A percentile compares a stretch with the other conserved stretches of the same genome.
Conservation (phyloP, 2,888 invertebrate genomes). For the Euplexia lucipara region DNA sequence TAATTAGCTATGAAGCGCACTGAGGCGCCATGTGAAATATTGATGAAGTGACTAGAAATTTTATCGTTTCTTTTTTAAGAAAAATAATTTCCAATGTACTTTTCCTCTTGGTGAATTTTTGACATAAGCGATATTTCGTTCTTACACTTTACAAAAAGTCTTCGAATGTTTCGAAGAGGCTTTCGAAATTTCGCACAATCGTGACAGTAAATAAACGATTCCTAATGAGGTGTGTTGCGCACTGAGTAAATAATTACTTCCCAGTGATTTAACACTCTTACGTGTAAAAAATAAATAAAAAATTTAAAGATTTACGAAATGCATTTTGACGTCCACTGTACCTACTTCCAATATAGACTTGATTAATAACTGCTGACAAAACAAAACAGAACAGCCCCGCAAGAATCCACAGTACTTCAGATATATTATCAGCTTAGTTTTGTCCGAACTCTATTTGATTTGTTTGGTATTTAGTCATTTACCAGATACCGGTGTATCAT, state of each 20-base stretch:
- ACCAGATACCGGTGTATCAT: neutral
- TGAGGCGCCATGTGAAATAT: conserved; percentile 10
- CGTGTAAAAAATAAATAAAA: conserved; percentile 28
- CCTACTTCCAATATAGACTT: conserved; percentile 33
- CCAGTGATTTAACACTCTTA: conserved; percentile 38
- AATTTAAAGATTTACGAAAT: conserved; percentile 35
- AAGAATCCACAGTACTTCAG: too few relatives aligned
- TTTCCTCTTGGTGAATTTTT: neutral
- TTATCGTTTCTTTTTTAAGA: neutral
- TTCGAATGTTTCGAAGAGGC: conserved; percentile 22
- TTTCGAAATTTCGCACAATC: conserved; percentile 44
- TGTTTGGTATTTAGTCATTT: neutral
- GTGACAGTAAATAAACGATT: conserved; percentile 42
- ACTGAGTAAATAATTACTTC: conserved; percentile 45
- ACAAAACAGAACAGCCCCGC: too few relatives aligned
- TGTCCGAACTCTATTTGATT: neutral
- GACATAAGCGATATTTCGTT: neutral
- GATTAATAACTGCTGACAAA: conserved; percentile 1
- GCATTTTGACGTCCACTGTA: conserved; percentile 45
- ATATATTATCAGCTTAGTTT: neutral
- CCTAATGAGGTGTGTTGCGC: conserved; percentile 41
- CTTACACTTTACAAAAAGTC: conserved; percentile 12
- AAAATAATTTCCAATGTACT: neutral
- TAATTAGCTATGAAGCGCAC: conserved; percentile 27
- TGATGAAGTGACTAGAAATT: neutral